phyloP scores from a whole-genome alignment of 2,113 vertebrate species.

The Antigone vipio region DNA sequence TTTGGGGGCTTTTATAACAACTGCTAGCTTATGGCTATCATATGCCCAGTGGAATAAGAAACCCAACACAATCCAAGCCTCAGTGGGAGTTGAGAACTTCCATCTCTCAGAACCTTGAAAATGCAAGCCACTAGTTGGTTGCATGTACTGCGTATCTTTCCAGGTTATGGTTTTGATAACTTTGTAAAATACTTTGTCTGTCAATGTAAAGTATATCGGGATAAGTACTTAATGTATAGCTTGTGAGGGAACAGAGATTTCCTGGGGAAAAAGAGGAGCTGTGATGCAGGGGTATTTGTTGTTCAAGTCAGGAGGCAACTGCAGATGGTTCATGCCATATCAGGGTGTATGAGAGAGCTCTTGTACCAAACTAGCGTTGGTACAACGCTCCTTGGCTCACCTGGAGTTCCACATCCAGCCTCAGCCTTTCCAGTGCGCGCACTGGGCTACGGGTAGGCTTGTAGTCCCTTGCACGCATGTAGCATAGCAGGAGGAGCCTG shows the following conservation, averaged over 20 bases:
- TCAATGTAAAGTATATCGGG: neutral
- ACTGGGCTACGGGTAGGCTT: neutral
- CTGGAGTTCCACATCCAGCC: neutral
- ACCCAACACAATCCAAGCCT: neutral
- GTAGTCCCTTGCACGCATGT: neutral
- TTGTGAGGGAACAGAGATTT: neutral
- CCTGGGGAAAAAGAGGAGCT: neutral
- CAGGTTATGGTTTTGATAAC: neutral
- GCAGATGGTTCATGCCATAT: neutral
- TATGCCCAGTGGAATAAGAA: neutral
- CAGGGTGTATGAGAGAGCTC: neutral
- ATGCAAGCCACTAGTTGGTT: neutral
- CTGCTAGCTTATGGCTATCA: neutral
- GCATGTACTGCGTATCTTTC: neutral
- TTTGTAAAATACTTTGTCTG: neutral
- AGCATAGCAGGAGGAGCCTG: neutral
- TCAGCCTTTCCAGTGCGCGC: rapidly evolving
- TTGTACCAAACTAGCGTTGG: neutral
- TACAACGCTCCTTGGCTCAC: neutral
- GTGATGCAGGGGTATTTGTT: neutral
- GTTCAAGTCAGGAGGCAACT: neutral
- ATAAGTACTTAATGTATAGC: neutral
- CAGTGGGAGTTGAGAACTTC: neutral
- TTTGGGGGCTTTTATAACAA: neutral
- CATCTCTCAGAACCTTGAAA: neutral